Conservation (phyloP, 2,113 vertebrate species). For the Microtus pennsylvanicus region DNA sequence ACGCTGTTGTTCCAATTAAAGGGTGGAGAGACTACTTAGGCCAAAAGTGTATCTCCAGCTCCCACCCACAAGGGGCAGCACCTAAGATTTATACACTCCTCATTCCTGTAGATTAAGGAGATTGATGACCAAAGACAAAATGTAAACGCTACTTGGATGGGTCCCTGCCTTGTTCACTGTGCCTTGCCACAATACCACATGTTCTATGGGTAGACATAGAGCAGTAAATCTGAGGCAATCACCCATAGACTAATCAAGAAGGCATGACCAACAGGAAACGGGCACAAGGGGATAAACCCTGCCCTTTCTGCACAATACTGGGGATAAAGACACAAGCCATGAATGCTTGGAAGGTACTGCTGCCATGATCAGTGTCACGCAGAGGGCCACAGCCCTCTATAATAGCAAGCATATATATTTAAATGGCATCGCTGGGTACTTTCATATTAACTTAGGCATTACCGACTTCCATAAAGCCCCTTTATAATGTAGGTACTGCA, state of each 20-base stretch:
- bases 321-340: neutral
- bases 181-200: rapidly evolving
- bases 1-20: neutral
- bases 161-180: neutral
- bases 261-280: neutral
- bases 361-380: too few relatives aligned
- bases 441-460: neutral
- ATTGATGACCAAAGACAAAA: neutral
- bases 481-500: neutral
- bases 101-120: neutral
- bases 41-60: neutral
- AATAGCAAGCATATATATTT: neutral
- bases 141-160: neutral
- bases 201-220: neutral
- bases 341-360: neutral
- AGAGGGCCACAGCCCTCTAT: neutral
- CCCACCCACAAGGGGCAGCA: neutral
- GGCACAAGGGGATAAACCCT: neutral
- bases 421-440: neutral
- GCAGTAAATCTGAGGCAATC: neutral
- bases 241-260: neutral
- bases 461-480: neutral
- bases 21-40: neutral
- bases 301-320: neutral
- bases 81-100: neutral